Base-by-base conservation (phyloP, 2,797 vertebrate genomes). In the Erpetoichthys calabaricus region DNA sequence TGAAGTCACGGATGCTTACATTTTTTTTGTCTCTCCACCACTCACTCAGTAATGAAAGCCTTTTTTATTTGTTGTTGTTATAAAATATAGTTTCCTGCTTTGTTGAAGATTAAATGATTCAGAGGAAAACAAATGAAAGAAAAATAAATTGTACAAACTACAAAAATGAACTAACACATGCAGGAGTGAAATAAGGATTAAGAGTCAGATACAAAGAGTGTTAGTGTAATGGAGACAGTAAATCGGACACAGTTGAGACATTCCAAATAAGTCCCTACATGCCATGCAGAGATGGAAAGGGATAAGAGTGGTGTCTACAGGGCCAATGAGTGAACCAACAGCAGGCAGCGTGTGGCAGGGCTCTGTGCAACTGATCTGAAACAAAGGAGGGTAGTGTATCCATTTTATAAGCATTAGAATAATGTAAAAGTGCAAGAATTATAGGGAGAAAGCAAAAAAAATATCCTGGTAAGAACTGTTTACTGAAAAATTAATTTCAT, bases 191-290 rank as follows among this genome's bases (percentile, higher is more conserved):
- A 60, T 73, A 58, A 41, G 5, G 45, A 44, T 44, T 45, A 44
- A 53, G 56, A 47, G 53, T 51, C 10, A 52, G 46, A 55, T 51
- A 61, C 69, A 70, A 71, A 74, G 55, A 62, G 59, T 56, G 61
- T 59, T 61, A 56, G 62, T 60, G 70, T 75, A 79, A 76, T 81
- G 71, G 73, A 74, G 53, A 65, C 53, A 69, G 65, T 69, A n/a
- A 61, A 74, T 68, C 60, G 67, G 57, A 52, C 79, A 75, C 70
- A 76, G 72, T 25, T 53, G 56, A 66, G 59, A 62, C 59, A 63
- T 62, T 73, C 68, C 10, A 53, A 49, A 69, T 67, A 62, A 66
- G 56, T 74, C 64, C 56, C 65, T 67, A 75, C 67, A 68, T 65
- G 70, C 63, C 74, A 75, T 73, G 75, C 73, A 70, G 57, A 59